Evolutionary conservation across 2,888 invertebrate species (phyloP).

Genomic region (Drosophila dives): DNA sequence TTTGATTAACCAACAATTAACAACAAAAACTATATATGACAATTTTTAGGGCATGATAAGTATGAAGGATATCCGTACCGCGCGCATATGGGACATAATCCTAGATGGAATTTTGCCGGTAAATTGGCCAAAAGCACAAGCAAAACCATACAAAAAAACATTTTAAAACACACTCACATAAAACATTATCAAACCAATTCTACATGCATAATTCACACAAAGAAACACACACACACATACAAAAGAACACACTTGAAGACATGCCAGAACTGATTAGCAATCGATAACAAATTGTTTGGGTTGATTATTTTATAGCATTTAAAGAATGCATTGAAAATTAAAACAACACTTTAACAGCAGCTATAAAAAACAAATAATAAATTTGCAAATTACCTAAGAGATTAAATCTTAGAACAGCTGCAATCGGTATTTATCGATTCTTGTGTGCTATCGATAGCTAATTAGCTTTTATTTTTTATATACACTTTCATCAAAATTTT

Average conservation of each 20-base stretch:
- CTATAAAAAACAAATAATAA: background rate
- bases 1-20: slow-evolving; percentile 62
- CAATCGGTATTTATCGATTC: slow-evolving; percentile 21
- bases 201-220: slow-evolving; percentile 20
- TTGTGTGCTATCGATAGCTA: slow-evolving; percentile 12
- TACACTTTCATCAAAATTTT: slow-evolving; percentile 16
- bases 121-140: slow-evolving; percentile 82
- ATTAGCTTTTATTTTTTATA: slow-evolving; percentile 7
- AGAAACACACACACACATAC: slow-evolving; percentile 14
- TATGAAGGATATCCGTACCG: slow-evolving; percentile 85
- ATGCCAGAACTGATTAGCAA: slow-evolving; percentile 22
- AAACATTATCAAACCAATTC: slow-evolving; percentile 18
- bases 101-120: slow-evolving; percentile 85
- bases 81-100: slow-evolving; percentile 85
- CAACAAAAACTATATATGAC: slow-evolving; percentile 63
- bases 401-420: background rate
- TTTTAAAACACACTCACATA: slow-evolving; percentile 19
- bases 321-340: background rate
- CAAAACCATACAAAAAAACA: slow-evolving; percentile 34
- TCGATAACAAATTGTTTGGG: slow-evolving; percentile 1
- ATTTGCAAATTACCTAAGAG: background rate
- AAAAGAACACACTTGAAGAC: slow-evolving; percentile 24
- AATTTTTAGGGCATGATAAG: slow-evolving; percentile 84
- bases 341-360: background rate
- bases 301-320: background rate